Percentiles rank a stretch among this genome's conserved stretches.
These are phyloP conservation scores for Belgica antarctica DNA, from an alignment of 2,888 invertebrate genomes.

Conservation along the genomic window DNA sequence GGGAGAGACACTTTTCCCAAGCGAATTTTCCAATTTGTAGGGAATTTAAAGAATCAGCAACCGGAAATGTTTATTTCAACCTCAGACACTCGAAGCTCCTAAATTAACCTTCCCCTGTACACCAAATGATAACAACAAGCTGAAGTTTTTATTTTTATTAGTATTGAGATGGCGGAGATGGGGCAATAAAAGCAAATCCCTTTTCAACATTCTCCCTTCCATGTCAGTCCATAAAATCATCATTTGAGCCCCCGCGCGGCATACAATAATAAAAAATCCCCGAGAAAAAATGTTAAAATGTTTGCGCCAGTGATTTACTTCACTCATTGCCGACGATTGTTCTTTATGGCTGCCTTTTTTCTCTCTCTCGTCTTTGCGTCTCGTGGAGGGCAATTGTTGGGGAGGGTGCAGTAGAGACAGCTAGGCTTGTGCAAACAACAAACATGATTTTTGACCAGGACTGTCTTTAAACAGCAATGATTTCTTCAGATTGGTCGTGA, in stretches of 20 bases:
- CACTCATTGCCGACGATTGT: conserved; percentile 15
- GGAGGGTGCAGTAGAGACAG: neutral
- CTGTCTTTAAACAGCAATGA: too few species aligned
- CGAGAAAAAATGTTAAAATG: conserved; percentile 3
- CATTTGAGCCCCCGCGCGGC: conserved; percentile 10
- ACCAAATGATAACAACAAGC: neutral
- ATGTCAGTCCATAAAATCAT: conserved; percentile 11
- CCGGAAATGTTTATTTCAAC: neutral
- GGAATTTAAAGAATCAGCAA: neutral
- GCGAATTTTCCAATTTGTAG: neutral
- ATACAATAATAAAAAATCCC: conserved; percentile 7
- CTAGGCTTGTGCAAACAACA: neutral
- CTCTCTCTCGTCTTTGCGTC: conserved; percentile 3
- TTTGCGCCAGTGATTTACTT: conserved; percentile 10
- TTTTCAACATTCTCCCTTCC: conserved; percentile 1
- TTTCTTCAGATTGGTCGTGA: too few species aligned
- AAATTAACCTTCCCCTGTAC: neutral
- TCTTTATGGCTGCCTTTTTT: conserved; percentile 9
- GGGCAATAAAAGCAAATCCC: conserved; percentile 10
- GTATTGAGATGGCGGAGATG: neutral
- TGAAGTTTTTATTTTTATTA: neutral
- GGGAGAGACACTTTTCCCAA: neutral
- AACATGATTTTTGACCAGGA: too few species aligned
- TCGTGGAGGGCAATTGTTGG: neutral
- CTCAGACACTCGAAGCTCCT: neutral